These are phyloP conservation scores for Riparia riparia DNA, from an alignment of 2,113 vertebrate genomes.

Conservation along the genomic window DNA sequence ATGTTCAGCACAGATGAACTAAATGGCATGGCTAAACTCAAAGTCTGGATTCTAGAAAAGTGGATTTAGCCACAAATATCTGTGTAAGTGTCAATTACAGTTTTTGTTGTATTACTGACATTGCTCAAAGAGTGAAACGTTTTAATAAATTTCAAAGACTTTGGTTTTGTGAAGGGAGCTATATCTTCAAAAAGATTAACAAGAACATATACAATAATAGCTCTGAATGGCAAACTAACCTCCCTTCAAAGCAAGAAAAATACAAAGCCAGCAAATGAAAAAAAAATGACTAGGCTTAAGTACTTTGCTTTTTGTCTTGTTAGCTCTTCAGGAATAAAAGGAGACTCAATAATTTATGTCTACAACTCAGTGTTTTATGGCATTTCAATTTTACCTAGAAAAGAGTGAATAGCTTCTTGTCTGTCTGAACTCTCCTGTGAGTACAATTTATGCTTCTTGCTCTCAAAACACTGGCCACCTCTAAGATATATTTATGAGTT, in stretches of 20 bases:
- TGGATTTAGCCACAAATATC: neutral
- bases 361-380: conserved; percentile 36
- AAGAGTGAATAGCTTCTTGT: conserved; percentile 36
- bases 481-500: conserved; percentile 65
- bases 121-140: neutral
- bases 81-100: neutral
- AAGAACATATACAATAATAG: neutral
- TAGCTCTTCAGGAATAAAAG: neutral
- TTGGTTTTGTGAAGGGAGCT: neutral
- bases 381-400: conserved; percentile 37
- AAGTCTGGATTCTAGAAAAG: neutral
- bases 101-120: neutral
- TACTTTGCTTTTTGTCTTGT: neutral
- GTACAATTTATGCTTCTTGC: conserved; percentile 28
- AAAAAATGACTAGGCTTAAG: neutral
- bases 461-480: conserved; percentile 50
- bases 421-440: conserved; percentile 15
- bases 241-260: neutral
- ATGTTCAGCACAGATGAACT: neutral
- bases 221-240: neutral
- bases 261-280: neutral
- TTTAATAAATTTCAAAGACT: neutral
- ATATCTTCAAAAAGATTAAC: neutral
- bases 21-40: neutral
- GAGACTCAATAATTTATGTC: conserved; percentile 30